Base-by-base conservation (phyloP, 2,113 vertebrate genomes). In the Triplophysa dalaica region DNA sequence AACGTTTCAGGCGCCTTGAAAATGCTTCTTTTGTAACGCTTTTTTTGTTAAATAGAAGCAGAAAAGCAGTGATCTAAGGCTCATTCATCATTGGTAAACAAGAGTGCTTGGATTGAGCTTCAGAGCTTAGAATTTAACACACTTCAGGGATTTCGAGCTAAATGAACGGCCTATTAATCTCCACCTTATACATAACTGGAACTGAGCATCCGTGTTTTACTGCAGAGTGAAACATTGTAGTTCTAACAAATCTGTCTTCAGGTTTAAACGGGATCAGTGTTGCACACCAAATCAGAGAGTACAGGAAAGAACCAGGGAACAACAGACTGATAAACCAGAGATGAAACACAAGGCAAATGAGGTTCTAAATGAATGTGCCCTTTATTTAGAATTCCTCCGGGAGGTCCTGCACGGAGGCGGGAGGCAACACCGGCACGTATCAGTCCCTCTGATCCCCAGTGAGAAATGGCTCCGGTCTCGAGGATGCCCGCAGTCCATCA, bases 401-500 rank as follows among this genome's bases (percentile, higher is more conserved):
- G 52, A 72, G 33, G 70, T 73, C 54, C 54, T 33, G 22, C n/a
- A 61, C 24, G 17, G 22, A 3, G 11, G 48, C 56, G 62, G 13
- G 52, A 70, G 81, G 80, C 69, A 83, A 84, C 79, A 83, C 48
- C 64, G 63, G 2, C 61, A 48, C 76, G 78, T 73, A 77, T 74
- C 0, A 66, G 66, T 33, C 63, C 67, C 58, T 76, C 81, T 70
- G 82, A 89, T 85, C 73, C 83, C 10, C 22, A 81, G 80, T 84
- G 79, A 83, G 86, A 87, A 66, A 79, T 81, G 81, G 61, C 82
- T 84, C 79, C 73, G 74, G 82, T 88, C 82, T 87, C 48, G 83
- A 88, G 81, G 91, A 90, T 88, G 83, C 87, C 87, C 84, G 79
- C 87, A 86, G 84, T 82, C 85, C 86, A 67, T 84, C 79, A 89